phyloP scores from a whole-genome alignment of 2,113 vertebrate genomes.

The Seriola rivoliana region DNA sequence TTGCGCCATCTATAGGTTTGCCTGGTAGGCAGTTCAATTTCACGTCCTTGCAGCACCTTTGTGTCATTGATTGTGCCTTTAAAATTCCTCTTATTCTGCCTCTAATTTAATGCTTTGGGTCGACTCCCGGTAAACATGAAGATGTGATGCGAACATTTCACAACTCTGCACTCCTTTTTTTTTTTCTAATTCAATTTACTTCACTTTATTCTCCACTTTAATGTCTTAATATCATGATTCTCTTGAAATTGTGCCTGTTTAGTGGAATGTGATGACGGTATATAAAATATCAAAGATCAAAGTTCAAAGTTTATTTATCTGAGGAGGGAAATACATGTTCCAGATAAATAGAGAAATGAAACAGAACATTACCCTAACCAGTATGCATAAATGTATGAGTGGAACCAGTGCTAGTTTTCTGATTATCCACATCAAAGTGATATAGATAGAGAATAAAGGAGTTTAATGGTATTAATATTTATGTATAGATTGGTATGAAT shows the following conservation, averaged over 20 bases:
- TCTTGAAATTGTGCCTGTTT: not conserved
- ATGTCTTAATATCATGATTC: not conserved
- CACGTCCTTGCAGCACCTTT: conserved; percentile 42
- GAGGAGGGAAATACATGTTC: no score
- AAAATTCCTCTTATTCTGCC: conserved; percentile 23
- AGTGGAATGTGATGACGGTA: not conserved
- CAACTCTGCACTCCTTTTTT: not conserved
- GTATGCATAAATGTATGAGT: not conserved
- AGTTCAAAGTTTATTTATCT: not conserved
- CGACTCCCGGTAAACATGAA: conserved; percentile 43
- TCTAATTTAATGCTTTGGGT: conserved; percentile 23
- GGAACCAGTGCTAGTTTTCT: not conserved
- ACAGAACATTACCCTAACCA: not conserved
- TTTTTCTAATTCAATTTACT: not conserved
- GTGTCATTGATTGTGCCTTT: conserved; percentile 44
- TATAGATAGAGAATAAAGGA: not conserved
- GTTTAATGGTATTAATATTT: not conserved
- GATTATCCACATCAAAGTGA: not conserved
- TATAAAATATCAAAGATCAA: not conserved
- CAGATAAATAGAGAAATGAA: no score
- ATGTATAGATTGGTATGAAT: not conserved
- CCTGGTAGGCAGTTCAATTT: conserved; percentile 32
- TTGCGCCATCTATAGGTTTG: conserved; percentile 52
- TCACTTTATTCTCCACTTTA: not conserved
- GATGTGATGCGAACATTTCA: conserved; percentile 23